These are phyloP conservation scores for Perognathus longimembris DNA, from an alignment of 2,113 vertebrate species.

Conservation along the genomic window DNA sequence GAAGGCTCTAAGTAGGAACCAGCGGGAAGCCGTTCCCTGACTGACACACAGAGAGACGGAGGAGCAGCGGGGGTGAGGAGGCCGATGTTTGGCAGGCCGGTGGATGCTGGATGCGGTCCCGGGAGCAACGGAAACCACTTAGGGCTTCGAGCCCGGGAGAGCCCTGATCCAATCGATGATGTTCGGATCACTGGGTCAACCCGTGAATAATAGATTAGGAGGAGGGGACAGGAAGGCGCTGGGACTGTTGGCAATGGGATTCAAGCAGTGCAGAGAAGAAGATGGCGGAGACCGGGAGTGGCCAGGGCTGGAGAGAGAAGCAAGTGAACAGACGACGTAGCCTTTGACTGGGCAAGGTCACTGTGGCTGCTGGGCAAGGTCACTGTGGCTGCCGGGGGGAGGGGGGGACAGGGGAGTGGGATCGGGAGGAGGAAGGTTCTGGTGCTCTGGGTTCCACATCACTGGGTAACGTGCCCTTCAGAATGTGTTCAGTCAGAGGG, in stretches of 20 bases:
- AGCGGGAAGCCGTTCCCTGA: background rate
- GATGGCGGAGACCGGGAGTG: background rate
- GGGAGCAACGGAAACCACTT: constrained; percentile 46
- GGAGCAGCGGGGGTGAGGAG: too few species aligned
- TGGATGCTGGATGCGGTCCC: constrained; percentile 55
- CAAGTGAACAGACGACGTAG: background rate
- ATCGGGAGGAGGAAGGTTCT: background rate
- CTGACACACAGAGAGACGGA: background rate
- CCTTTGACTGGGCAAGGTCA: background rate
- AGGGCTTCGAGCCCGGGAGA: constrained; percentile 17
- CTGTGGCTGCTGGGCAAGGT: too few species aligned
- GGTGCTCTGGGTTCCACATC: background rate
- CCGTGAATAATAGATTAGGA: constrained; percentile 43
- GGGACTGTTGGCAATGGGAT: background rate
- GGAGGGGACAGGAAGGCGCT: background rate
- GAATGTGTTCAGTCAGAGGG: background rate
- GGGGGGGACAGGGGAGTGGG: background rate
- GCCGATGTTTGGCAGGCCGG: background rate
- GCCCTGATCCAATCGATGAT: constrained; percentile 6
- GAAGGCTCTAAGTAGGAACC: background rate
- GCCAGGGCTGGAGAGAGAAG: background rate
- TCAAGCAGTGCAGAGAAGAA: background rate
- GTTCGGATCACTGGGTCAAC: constrained; percentile 17
- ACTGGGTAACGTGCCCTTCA: background rate
- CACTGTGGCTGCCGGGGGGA: background rate